These are phyloP conservation scores for Sarcophilus harrisii DNA, from an alignment of 2,797 vertebrate genomes.

Conservation along the genomic window DNA sequence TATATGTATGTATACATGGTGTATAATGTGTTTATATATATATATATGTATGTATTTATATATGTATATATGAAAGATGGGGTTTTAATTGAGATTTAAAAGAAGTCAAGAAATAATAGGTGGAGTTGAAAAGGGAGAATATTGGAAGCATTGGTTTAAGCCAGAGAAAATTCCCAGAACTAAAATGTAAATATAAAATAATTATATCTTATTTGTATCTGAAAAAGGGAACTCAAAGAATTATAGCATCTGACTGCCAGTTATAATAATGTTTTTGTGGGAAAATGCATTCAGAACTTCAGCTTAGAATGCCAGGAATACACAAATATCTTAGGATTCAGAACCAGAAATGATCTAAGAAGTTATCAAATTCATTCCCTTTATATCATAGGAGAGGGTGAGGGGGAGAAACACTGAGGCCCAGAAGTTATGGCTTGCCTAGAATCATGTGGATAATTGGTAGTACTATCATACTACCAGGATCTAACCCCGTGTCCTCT, in stretches of 20 bases:
- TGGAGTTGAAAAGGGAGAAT: background rate
- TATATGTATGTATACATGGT: no score
- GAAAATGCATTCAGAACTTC: slow-evolving; percentile 17
- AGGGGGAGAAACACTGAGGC: background rate
- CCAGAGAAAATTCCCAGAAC: background rate
- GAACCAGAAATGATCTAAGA: background rate
- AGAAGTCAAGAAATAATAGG: background rate
- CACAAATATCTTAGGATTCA: background rate
- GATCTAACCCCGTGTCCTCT: background rate
- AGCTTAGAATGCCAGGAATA: background rate
- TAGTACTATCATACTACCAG: background rate
- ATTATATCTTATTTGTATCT: background rate
- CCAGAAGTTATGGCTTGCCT: background rate
- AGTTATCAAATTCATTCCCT: background rate
- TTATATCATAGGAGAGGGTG: background rate
- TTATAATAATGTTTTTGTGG: slow-evolving; percentile 8
- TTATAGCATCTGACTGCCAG: background rate
- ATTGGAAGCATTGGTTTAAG: background rate
- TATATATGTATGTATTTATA: no score
- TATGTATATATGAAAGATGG: no score
- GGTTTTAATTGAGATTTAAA: background rate
- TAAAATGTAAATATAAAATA: no score
- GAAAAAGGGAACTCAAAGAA: background rate
- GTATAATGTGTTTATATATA: no score
- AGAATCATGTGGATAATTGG: background rate